Evolutionary conservation across 2,797 vertebrate genomes (phyloP), one percentile per base, ranked within the genome.

Genomic region (Percopsis omiscomaycus): DNA sequence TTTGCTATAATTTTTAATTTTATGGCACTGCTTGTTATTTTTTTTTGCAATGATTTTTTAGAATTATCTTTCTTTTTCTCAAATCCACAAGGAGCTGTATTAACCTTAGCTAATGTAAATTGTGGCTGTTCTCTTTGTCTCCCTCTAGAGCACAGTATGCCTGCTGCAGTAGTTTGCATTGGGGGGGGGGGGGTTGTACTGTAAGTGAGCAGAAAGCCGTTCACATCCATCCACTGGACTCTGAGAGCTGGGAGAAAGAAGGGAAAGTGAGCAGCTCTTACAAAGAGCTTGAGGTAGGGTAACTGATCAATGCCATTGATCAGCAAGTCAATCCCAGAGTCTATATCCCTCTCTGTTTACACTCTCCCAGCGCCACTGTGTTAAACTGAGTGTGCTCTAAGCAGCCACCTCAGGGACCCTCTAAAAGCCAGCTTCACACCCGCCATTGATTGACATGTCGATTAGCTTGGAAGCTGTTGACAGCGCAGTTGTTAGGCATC

Each of bases 261-360:
- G 72, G 52, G 44, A 59, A 68, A 80, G 78, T 88, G 88, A 90
- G 90, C 89, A 86, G 88, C 92, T 89, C 73, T 61, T 73, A 76
- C 73, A 85, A 82, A 85, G 77, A 89, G 80, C 81, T 72, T 64
- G 63, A 85, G 77, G 73, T 68, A 49, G 82, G 92, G 73, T 57
- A 66, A 71, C 76, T 89, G 90, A 93, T 94, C 92, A 91, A 90
- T 92, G 79, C 54, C 85, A 94, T 93, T 91, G 90, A 93, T 92
- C 86, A 91, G 61, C 48, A 56, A 77, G 84, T 93, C 90, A 86
- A 89, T 92, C 74, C 74, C 13, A 68, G 69, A 88, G 85, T 92
- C 89, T 86, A 88, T 90, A 88, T 88, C 85, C 77, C 80, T 88
- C 86, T 91, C 83, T 91, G 90, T 92, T 91, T 92, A 91, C 89